Base-by-base conservation (phyloP, 2,888 invertebrate species). In the Nineta flava region DNA sequence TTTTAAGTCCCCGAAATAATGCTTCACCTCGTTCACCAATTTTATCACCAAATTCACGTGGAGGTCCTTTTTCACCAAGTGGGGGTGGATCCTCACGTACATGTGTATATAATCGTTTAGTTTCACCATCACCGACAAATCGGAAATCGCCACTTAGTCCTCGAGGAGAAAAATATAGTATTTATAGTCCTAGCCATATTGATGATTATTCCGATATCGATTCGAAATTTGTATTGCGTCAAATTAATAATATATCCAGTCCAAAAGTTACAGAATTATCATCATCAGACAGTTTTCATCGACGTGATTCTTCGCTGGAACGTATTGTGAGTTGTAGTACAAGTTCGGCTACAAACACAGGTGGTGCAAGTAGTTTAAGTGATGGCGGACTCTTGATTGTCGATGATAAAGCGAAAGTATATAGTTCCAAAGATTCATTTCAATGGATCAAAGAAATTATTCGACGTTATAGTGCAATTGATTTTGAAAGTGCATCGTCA, bases 381-480 rank as follows among this genome's bases (percentile, higher is more conserved):
- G 42, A 51, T 21, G 53, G 56, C 52, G 67, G 67, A 49, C 58
- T 67, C 55, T 57, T 68, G 46, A 66, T 68, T 52, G 63, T 67
- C 26, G 68, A 67, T 57, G 60, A 63, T 4, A 57, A 57, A 45
- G 52, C 21, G 5, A 44, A 49, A 34, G 19, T 44, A 9, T 15
- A 31, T 15, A 16, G 52, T 31, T 60, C 59, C 47, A 57, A 59
- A 42, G 66, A 66, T 44, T 58, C 58, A 2, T 62, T 62, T n/a
- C 66, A 64, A 51, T 68, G 66, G 67, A 67, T 68, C 50, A 66
- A 65, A 57, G 66, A 66, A 53, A 60, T 67, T 9, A 67, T 68
- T 31, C 59, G 67, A 46, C 57, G 68, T 52, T 68, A 64, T 55
- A 65, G 66, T 21, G 67, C 66, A 55, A 63, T 63, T 10, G 68